Percentiles rank a stretch among this genome's conserved stretches.
Conservation (phyloP, 2,113 vertebrate genomes). For the Apodemus speciosus region DNA sequence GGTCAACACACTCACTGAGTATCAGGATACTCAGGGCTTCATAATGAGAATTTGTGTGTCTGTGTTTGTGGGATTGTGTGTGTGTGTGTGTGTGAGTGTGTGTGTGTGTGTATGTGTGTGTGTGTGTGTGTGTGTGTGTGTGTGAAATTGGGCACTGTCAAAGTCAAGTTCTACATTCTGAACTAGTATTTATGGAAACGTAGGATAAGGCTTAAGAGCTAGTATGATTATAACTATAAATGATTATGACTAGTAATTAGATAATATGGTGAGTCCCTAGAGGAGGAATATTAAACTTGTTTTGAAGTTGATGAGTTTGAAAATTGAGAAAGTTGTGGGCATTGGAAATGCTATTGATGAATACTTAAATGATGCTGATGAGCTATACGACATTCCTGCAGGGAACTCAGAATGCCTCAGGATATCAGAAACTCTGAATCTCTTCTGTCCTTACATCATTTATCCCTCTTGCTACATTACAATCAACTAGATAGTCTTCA, state of each 20-base stretch:
- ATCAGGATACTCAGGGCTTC: not conserved
- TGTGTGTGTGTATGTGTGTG: too few species aligned
- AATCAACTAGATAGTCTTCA: not conserved
- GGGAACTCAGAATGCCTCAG: not conserved
- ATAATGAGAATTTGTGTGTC: not conserved
- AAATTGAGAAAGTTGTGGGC: not conserved
- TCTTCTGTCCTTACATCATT: not conserved
- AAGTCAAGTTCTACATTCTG: not conserved
- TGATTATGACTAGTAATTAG: not conserved
- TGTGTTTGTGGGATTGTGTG: not conserved
- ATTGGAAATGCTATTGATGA: not conserved
- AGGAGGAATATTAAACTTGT: not conserved
- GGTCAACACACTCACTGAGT: not conserved
- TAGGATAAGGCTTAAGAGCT: not conserved
- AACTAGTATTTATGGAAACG: slow-evolving; percentile 8
- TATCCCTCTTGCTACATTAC: accelerated
- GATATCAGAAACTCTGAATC: not conserved
- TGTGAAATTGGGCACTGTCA: not conserved
- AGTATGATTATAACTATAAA: not conserved
- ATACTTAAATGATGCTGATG: not conserved
- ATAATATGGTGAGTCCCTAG: not conserved
- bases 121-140: too few species aligned
- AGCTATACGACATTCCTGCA: not conserved
- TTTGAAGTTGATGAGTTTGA: not conserved
- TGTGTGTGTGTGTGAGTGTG: too few species aligned